A percentile compares a stretch with the other conserved stretches of the same genome.
Conservation (phyloP, 2,113 vertebrate genomes). For the Nibea coibor region DNA sequence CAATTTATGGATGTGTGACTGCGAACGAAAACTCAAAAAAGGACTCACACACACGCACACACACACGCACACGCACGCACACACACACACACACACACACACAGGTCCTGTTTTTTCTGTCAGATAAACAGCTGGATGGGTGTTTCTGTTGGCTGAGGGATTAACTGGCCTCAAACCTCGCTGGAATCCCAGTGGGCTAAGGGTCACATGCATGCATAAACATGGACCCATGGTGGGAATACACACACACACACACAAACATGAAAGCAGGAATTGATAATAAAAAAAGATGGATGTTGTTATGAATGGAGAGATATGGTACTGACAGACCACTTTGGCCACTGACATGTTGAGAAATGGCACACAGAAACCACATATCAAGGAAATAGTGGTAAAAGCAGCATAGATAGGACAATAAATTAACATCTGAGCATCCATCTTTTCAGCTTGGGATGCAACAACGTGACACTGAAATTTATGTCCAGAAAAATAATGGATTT, state of each 20-base stretch:
- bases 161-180: slow-evolving; percentile 20
- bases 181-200: slow-evolving; percentile 16
- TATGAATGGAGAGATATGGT: neutral
- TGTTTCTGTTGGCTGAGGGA: slow-evolving; percentile 32
- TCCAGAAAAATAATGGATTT: neutral
- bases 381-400: neutral
- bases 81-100: slow-evolving; percentile 7
- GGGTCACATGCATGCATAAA: slow-evolving; percentile 8
- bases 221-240: neutral
- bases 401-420: neutral
- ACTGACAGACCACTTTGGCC: neutral
- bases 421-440: neutral
- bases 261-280: neutral
- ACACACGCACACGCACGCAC: neutral
- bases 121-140: slow-evolving; percentile 42
- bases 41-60: slow-evolving; percentile 10
- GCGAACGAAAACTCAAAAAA: neutral
- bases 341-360: slow-evolving; percentile 11
- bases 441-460: neutral
- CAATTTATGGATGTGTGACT: neutral
- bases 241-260: slow-evolving; percentile 16
- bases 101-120: neutral
- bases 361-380: neutral
- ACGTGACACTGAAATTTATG: neutral
- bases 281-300: neutral